phyloP scores from a whole-genome alignment of 1,140 invertebrate genomes.

The Antheraea mylitta region DNA sequence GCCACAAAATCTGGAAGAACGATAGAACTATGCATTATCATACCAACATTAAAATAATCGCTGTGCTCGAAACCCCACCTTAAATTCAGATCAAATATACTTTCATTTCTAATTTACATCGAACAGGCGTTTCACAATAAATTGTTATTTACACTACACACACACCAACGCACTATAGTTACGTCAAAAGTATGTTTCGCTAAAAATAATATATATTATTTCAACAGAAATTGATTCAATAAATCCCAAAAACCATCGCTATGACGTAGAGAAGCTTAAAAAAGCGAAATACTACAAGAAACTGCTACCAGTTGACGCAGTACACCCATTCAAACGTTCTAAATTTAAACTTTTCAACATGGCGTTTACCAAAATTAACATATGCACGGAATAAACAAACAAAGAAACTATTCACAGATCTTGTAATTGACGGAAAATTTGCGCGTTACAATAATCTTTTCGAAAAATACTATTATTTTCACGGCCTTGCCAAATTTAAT shows the following conservation, averaged over 20 bases:
- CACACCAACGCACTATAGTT: not conserved
- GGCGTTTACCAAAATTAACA: constrained; percentile 7
- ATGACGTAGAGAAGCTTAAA: constrained; percentile 12
- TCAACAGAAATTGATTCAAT: not conserved
- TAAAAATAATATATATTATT: not conserved
- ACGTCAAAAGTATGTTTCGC: not conserved
- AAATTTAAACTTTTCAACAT: constrained; percentile 21
- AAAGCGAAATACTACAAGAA: constrained; percentile 15
- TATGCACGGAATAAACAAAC: constrained; percentile 15
- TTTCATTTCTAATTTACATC: not conserved
- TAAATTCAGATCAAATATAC: not conserved
- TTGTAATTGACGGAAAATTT: constrained; percentile 14
- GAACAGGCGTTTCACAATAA: not conserved
- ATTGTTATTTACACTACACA: constrained; percentile 1
- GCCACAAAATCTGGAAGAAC: too few relatives aligned
- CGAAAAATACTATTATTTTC: constrained; percentile 8
- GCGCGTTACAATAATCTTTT: not conserved
- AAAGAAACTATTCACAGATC: constrained; percentile 14
- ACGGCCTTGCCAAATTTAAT: constrained; percentile 15
- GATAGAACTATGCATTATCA: too few relatives aligned
- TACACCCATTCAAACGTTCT: constrained; percentile 19
- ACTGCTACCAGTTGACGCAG: constrained; percentile 11
- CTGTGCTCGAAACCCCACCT: too few relatives aligned
- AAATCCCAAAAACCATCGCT: constrained; percentile 1
- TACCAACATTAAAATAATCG: too few relatives aligned